Conservation (phyloP, 1,140 invertebrate species). For the Dendroctonus ponderosae region DNA sequence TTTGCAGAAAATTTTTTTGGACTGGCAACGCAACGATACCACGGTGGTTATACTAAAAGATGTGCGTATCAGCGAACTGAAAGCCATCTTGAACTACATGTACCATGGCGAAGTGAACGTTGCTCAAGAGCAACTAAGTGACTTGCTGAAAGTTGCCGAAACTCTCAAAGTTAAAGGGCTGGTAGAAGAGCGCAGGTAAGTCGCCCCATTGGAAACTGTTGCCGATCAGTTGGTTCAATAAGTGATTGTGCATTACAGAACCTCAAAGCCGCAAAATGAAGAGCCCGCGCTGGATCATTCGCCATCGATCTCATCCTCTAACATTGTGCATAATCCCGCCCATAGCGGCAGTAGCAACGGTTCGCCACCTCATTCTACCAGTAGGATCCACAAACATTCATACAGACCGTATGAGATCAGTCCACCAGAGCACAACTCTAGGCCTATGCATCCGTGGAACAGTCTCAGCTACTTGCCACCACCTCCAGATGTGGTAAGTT, state of each 20-base stretch:
- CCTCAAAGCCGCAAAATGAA: constrained; percentile 28
- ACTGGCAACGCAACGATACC: constrained; percentile 74
- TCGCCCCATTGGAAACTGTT: neutral
- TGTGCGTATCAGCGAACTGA: constrained; percentile 78
- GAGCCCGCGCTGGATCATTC: constrained; percentile 41
- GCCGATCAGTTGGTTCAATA: neutral
- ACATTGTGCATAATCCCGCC: constrained; percentile 50
- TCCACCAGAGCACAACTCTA: constrained; percentile 39
- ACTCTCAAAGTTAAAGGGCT: constrained; percentile 73
- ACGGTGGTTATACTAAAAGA: constrained; percentile 83
- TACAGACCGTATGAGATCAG: constrained; percentile 46
- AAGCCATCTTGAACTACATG: constrained; percentile 88
- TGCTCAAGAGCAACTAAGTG: constrained; percentile 75
- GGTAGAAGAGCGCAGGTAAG: constrained; percentile 56
- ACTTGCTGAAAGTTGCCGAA: constrained; percentile 78
- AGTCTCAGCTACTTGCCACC: constrained; percentile 47
- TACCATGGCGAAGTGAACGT: constrained; percentile 90
- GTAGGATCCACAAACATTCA: constrained; percentile 42
- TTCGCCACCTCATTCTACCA: constrained; percentile 55
- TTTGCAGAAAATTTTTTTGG: constrained; percentile 69
- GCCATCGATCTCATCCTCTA: constrained; percentile 54
- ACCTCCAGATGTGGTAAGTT: constrained; percentile 46
- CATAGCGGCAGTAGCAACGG: constrained; percentile 51
- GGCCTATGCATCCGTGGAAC: neutral
- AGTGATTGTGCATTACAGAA: constrained; percentile 13